Base-by-base conservation (phyloP, 2,797 vertebrate species). In the Tauraco hartlaubi region DNA sequence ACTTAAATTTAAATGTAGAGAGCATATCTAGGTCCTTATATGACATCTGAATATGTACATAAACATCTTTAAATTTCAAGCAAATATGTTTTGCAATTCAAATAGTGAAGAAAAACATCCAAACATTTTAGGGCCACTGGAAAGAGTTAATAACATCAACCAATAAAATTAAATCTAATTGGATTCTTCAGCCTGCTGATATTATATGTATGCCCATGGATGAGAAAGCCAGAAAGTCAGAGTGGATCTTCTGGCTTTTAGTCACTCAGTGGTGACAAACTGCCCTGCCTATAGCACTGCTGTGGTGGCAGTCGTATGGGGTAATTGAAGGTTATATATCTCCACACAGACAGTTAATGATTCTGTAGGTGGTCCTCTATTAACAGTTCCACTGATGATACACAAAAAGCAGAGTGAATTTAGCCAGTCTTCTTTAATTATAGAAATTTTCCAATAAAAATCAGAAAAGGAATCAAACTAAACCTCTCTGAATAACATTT, bases 381-480 rank as follows among this genome's bases (percentile, higher is more conserved):
- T 49, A 80, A 72, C 35, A 46, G n/a, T 81, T 84, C 77, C 66
- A 43, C 33, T n/a, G 35, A 46, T 64, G 61, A 66, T 28, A 41
- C 8, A 23, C 22, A 72, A 72, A 88, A 88, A 85, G 22, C 59
- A 15, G 10, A 78, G 29, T 0, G 0, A 75, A 90, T 88, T 80
- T 72, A 88, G 52, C 35, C 37, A 64, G 44, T 58, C 69, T 46
- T 77, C 86, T 92, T 84, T 91, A 84, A 78, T 96, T 78, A 90
- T 64, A 48, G 0, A 9, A 49, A 58, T 78, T 85, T 86, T 91
- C 46, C 48, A 48, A 54, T 75, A 92, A 92, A 88, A 92, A 84
- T 78, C 77, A 90, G 80, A 69, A 92, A 81, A 94, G n/a, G 69
- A 88, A 88, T 84, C 66, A 95, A 78, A 80, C 12, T 54, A 61